Evolutionary conservation across 35 echinoderm and acorn worm species (phyloP).

Genomic region (Anneissia japonica): DNA sequence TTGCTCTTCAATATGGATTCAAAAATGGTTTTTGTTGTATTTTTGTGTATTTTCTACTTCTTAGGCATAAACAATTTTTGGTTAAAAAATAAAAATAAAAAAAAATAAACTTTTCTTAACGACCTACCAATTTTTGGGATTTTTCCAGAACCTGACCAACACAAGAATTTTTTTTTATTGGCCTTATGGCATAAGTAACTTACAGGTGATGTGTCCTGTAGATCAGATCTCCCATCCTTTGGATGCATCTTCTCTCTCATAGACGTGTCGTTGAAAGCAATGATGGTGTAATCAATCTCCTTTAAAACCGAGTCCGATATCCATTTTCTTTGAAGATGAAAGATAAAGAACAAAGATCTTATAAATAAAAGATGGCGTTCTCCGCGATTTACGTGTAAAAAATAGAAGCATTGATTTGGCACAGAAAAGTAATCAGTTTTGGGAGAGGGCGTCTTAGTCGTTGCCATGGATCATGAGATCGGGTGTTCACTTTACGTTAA

Average conservation of each 20-base stretch:
- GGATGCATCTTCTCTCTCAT: conserved; percentile 64
- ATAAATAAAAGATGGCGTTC: not conserved
- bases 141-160: not conserved
- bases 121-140: not conserved
- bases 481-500: not conserved
- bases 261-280: conserved; percentile 68
- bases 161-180: too few species aligned
- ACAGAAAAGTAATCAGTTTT: not conserved
- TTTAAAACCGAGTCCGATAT: conserved; percentile 39
- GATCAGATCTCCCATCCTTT: conserved; percentile 56
- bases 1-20: too few species aligned
- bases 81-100: too few species aligned
- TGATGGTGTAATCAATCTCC: conserved; percentile 62
- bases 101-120: not conserved
- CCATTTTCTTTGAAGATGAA: conserved; percentile 58
- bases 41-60: too few species aligned
- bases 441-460: not conserved
- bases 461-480: not conserved
- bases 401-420: not conserved
- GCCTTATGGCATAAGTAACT: too few species aligned
- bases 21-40: too few species aligned
- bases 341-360: not conserved
- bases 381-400: not conserved
- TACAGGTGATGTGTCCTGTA: conserved; percentile 51
- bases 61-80: too few species aligned